Base-by-base conservation (phyloP, 1,140 invertebrate genomes). In the Drosophila truncata region DNA sequence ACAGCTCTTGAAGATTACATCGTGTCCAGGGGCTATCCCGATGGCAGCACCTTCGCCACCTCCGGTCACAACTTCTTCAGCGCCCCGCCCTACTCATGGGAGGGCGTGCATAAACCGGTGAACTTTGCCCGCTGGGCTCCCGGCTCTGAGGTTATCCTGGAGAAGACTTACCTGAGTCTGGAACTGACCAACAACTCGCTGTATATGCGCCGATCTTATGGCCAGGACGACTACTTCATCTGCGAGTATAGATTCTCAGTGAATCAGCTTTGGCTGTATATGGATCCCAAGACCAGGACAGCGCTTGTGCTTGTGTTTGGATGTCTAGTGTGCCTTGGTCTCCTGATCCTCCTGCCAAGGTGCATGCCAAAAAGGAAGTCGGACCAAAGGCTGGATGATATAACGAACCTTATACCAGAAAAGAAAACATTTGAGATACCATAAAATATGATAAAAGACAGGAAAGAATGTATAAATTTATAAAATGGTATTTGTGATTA, bases 11-110 rank as follows among this genome's bases (percentile, higher is more conserved):
- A 71, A 18, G 7, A 25, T 1, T 87, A 75, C 62, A 49, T 87
- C 11, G 4, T 41, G 0, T 27, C 25, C 0, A 41, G 44, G 20
- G 65, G 59, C 1, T 82, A 62, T 61, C 7, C 29, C 18, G 65
- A 87, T 31, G 83, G 79, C 8, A 82, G 61, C n/a, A 69, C 52
- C 2, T 86, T 86, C 14, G 41, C 61, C 11, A 86, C 82, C 7
- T 82, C 82, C 1, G 82, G 74, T 2, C n/a, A 75, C 25, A 86
- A 50, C 31, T 79, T 62, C 11, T 2, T 52, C 2, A 64, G 47
- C 1, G 31, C n/a, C 0, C 13, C 25, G 16, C 49, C 61, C 2
- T 86, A 29, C 37, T 37, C 31, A 10, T 85, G 82, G 82, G 47
- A 72, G 1, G 78, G 27, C 0, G 0, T 16, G 1, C 8, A 31